Base-by-base conservation (phyloP, 2,888 invertebrate genomes). In the Dichetophora obliterata region DNA sequence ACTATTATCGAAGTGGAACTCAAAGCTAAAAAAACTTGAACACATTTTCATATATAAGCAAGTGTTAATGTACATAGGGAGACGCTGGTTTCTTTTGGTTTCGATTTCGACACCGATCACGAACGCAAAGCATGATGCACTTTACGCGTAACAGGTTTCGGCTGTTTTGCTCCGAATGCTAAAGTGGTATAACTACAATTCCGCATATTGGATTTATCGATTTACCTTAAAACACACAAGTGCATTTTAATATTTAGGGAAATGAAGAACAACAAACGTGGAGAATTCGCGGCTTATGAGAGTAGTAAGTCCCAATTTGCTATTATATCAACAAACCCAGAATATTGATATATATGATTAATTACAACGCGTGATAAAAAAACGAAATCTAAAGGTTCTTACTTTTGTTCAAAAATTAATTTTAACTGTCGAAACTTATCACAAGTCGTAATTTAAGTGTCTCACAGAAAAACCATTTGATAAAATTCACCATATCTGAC, bases 141-240 rank as follows among this genome's bases (percentile, higher is more conserved):
- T 75, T 69, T 61, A 69, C 68, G 57, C 61, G 75, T 31, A 75
- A 75, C 75, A 75, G 75, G 69, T 75, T 75, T 61, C 68, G 37
- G 50, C 19, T 31, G 59, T 24, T 52, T 57, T 63, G 61, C 27
- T 43, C 27, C n/a, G 14, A 24, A 6, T 9, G 22, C 50, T 69
- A 5, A 34, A 70, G 22, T 22, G 27, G 68, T 43, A 37, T 27
- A 50, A 50, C 50, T 52, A 27, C 68, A 48, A 19, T 68, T 68
- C 22, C 48, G 37, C 66, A 68, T 43, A 27, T 68, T 22, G 59
- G n/a, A 4, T 43, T 43, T 14, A 43, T 43, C 14, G 14, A 43
- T 43, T 11, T 43, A 14, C 11, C 43, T 43, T 43, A 43, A 43
- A 14, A 3, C 43, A 43, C 14, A 43, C 43, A 43, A 6, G 43